These are phyloP conservation scores for Hermetia illucens DNA, from an alignment of 1,140 invertebrate genomes.

Conservation along the genomic window DNA sequence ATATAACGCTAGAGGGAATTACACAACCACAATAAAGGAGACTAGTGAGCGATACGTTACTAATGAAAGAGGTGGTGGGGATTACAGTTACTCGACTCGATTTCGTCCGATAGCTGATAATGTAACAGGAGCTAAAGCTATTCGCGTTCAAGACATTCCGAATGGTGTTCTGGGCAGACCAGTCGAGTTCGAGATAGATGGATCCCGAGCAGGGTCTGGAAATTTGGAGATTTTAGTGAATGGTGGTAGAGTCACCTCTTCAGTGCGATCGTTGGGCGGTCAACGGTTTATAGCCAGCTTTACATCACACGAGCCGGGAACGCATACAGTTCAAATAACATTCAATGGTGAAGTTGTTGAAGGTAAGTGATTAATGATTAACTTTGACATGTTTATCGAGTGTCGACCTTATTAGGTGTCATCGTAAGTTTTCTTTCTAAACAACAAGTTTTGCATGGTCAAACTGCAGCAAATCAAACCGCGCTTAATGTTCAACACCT, in stretches of 20 bases:
- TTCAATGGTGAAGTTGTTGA: constrained; percentile 90
- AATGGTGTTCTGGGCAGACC: constrained; percentile 76
- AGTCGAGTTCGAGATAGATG: constrained; percentile 95
- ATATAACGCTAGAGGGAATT: constrained; percentile 16
- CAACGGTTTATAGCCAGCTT: constrained; percentile 84
- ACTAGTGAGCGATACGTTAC: constrained; percentile 27
- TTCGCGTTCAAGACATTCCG: constrained; percentile 72
- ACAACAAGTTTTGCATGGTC: too few relatives aligned
- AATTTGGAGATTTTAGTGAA: constrained; percentile 95
- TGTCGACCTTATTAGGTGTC: too few relatives aligned
- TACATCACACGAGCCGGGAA: constrained; percentile 71
- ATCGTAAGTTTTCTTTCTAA: too few relatives aligned
- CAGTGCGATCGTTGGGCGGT: constrained; percentile 80
- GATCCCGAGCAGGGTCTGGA: constrained; percentile 84
- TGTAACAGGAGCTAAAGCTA: constrained; percentile 51
- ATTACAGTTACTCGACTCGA: constrained; percentile 17
- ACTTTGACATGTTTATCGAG: too few relatives aligned
- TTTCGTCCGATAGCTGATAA: constrained; percentile 28
- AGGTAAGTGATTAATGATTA: too few relatives aligned
- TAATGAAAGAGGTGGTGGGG: constrained; percentile 8
- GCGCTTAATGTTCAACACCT: too few relatives aligned
- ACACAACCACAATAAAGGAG: constrained; percentile 27
- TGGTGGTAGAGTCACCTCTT: constrained; percentile 86
- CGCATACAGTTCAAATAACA: constrained; percentile 84
- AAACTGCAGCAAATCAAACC: too few relatives aligned